phyloP scores from a whole-genome alignment of 2,888 invertebrate genomes.

The Megaustenia siamemsis region DNA sequence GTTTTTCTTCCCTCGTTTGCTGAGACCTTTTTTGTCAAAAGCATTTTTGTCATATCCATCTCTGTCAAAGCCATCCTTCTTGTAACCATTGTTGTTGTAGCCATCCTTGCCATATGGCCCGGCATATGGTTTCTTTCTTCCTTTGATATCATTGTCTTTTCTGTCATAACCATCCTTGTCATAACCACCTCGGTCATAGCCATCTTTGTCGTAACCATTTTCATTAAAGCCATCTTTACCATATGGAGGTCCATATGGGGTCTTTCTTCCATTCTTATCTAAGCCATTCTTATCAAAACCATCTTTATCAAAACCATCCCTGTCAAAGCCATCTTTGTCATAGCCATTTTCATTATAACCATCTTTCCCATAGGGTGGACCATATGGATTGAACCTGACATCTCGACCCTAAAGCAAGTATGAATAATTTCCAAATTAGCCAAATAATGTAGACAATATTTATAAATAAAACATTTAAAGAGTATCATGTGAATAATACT shows the following conservation, averaged over 20 bases:
- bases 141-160: slow-evolving; percentile 14
- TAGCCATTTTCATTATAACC: slow-evolving; percentile 7
- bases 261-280: slow-evolving; percentile 5
- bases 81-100: slow-evolving; percentile 22
- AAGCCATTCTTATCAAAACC: slow-evolving; percentile 25
- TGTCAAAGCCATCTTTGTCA: slow-evolving; percentile 19
- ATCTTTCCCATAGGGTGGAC: slow-evolving; percentile 6
- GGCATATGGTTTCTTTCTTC: slow-evolving; percentile 15
- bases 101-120: slow-evolving; percentile 29
- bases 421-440: neutral
- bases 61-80: slow-evolving; percentile 4
- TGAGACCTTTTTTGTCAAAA: slow-evolving; percentile 37
- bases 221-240: slow-evolving; percentile 17
- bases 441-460: neutral
- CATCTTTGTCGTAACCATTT: slow-evolving; percentile 21
- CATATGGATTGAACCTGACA: slow-evolving; percentile 7
- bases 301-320: slow-evolving; percentile 16
- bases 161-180: slow-evolving; percentile 13
- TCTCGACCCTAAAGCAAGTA: no score
- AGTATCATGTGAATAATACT: no score
- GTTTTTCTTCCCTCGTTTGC: neutral
- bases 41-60: slow-evolving; percentile 13
- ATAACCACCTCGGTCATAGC: slow-evolving; percentile 6
- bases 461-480: no score
- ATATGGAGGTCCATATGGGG: slow-evolving; percentile 12